These are phyloP conservation scores for Drosophila ustulata DNA, from an alignment of 2,888 invertebrate genomes.

Conservation along the genomic window DNA sequence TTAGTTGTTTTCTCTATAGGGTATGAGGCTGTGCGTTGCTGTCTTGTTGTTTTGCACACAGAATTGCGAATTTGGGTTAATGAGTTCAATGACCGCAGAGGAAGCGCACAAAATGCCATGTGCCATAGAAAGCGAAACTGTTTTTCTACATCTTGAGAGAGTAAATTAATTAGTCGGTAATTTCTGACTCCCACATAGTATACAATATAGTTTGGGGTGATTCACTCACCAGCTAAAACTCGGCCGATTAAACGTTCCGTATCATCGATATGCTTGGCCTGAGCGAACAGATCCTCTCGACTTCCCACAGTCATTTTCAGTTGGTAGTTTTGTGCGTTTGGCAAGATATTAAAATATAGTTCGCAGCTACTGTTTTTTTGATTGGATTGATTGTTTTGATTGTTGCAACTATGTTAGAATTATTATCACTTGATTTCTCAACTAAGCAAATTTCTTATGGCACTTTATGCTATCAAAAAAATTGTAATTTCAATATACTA, in stretches of 20 bases:
- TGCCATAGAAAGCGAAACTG: conserved; percentile 57
- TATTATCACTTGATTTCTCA: conserved; percentile 10
- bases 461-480: conserved; percentile 44
- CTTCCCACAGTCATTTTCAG: conserved; percentile 84
- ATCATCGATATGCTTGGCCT: conserved; percentile 83
- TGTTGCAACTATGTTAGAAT: conserved; percentile 4
- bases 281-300: conserved; percentile 84
- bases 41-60: conserved; percentile 49
- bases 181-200: neutral
- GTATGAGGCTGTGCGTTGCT: conserved; percentile 33
- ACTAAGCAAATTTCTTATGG: conserved; percentile 52
- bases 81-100: conserved; percentile 81
- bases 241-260: conserved; percentile 84
- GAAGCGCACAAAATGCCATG: conserved; percentile 40
- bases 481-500: conserved; percentile 1
- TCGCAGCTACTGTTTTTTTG: conserved; percentile 8
- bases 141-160: conserved; percentile 1
- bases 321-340: neutral
- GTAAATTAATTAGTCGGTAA: conserved; percentile 8
- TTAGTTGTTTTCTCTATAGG: neutral
- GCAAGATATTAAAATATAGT: conserved; percentile 7
- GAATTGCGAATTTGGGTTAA: conserved; percentile 75
- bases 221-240: conserved; percentile 83
- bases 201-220: neutral
- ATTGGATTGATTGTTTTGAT: neutral